Evolutionary conservation across 1,140 invertebrate genomes (phyloP), one percentile per base, ranked within the genome.

Genomic region (Grapholita molesta): DNA sequence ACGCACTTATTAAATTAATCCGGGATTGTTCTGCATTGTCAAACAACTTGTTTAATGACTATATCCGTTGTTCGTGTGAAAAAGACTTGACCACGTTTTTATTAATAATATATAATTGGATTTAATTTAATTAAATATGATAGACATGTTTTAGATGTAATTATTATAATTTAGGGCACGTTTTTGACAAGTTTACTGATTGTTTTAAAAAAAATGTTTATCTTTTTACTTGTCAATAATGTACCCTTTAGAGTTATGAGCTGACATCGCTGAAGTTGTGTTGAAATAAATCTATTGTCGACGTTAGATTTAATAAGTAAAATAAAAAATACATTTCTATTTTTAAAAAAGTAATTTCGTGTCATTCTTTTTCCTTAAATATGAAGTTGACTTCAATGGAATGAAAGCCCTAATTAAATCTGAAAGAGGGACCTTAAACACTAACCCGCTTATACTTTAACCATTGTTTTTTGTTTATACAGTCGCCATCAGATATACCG

Each of bases 271-370:
- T 21, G 18, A 48, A 55, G n/a, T n/a, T 6, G 55, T 15, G 6
- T 61, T 61, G 24, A 61, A 28, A 61, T 32, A 61, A 32, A 30
- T 61, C 24, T 30, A 61, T 61, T 61, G 55, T 15, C 23, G 24
- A 32, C 25, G 12, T 61, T 61, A 61, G 55, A 61, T 30, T 30
- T 11, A 28, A 28, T 61, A 61, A 61, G 55, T 6, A n/a, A 21
- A 48, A n/a, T 48, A 48, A 30, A 28, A 57, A 61, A 61, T 61
- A 61, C 28, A 30, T 61, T 61, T 61, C 55, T 61, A 61, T 61
- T 61, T 61, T 61, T 61, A 28, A 61, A n/a, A 30, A 30, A 48
- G n/a, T 38, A n/a, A 12, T 38, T 38, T 38, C 28, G 28, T 30
- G 5, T 48, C 7, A 21, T 21, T 48, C 7, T 48, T 48, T 48